Evolutionary conservation across 2,888 invertebrate species (phyloP).

Genomic region (Monochamus alternatus): DNA sequence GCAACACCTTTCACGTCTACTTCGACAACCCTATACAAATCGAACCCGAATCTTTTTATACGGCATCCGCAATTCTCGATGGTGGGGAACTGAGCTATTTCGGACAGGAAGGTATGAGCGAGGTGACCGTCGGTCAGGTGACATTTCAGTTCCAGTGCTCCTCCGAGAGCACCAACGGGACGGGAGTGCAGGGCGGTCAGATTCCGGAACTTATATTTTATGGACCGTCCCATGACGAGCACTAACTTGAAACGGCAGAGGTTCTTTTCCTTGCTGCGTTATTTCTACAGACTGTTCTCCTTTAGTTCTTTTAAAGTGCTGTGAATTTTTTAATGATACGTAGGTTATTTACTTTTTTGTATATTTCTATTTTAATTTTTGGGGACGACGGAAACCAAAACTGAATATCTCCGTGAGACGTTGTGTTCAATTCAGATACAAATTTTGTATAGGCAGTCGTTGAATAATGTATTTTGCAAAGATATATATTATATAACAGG

Average conservation of each 20-base stretch:
- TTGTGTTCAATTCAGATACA: constrained; percentile 54
- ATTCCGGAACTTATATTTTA: constrained; percentile 98
- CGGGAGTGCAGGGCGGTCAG: constrained; percentile 97
- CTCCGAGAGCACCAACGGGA: constrained; percentile 97
- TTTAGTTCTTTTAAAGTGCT: constrained; percentile 57
- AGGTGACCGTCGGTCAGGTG: constrained; percentile 93
- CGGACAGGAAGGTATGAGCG: constrained; percentile 97
- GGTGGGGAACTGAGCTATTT: constrained; percentile 96
- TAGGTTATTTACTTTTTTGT: constrained; percentile 49
- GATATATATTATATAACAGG: constrained; percentile 16
- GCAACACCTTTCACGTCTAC: constrained; percentile 94
- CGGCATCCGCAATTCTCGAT: constrained; percentile 95
- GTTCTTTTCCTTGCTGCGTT: constrained; percentile 34
- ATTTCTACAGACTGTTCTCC: constrained; percentile 40
- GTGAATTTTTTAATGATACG: constrained; percentile 52
- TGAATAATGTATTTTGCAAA: constrained; percentile 15
- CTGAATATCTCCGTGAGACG: constrained; percentile 55
- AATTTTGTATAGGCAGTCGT: constrained; percentile 15
- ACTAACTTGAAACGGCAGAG: constrained; percentile 48
- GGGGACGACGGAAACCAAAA: constrained; percentile 38
- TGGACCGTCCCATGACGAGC: constrained; percentile 80
- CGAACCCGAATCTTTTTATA: constrained; percentile 95
- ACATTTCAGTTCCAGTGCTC: constrained; percentile 98
- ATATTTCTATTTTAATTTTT: constrained; percentile 37
- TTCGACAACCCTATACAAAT: constrained; percentile 88